Percentiles rank a stretch among this genome's conserved stretches.
Conservation (phyloP, 2,888 invertebrate species). For the Pyralis farinalis region DNA sequence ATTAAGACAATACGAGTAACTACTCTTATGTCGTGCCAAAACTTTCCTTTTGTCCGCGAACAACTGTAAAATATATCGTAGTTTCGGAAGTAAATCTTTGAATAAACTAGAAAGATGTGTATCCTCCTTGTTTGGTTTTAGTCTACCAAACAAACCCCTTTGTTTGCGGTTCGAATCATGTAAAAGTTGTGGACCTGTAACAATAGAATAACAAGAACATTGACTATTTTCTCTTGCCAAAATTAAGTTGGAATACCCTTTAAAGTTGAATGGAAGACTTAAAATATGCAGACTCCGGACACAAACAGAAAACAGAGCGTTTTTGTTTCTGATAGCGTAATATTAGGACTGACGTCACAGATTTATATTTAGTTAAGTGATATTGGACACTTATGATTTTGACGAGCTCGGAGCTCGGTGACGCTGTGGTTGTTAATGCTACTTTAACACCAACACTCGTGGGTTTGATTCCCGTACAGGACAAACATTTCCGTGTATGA, state of each 20-base stretch:
- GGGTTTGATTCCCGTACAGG: too few species aligned
- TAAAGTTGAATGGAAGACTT: too few species aligned
- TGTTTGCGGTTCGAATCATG: neutral
- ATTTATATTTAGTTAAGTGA: too few species aligned
- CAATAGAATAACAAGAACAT: constrained; percentile 13
- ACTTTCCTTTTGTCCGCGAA: constrained; percentile 2
- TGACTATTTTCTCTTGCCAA: constrained; percentile 16
- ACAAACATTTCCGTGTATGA: too few species aligned
- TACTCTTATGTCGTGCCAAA: neutral
- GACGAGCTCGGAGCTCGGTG: too few species aligned
- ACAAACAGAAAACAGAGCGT: too few species aligned
- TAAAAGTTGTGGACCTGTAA: constrained; percentile 7
- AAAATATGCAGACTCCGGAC: too few species aligned
- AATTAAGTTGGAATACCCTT: constrained; percentile 16
- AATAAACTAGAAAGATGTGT: constrained; percentile 5
- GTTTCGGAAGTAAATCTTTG: constrained; percentile 4
- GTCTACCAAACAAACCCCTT: constrained; percentile 2
- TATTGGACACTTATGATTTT: too few species aligned
- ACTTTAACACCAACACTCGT: too few species aligned
- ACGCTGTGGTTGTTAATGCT: too few species aligned
- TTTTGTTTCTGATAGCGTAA: too few species aligned
- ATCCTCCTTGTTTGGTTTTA: constrained; percentile 1
- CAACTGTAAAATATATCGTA: constrained; percentile 4
- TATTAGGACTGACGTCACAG: too few species aligned
- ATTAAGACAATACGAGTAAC: neutral